A percentile compares a stretch with the other conserved stretches of the same genome.
phyloP scores from a whole-genome alignment of 2,113 vertebrate species.

The Syngnathus scovelli region DNA sequence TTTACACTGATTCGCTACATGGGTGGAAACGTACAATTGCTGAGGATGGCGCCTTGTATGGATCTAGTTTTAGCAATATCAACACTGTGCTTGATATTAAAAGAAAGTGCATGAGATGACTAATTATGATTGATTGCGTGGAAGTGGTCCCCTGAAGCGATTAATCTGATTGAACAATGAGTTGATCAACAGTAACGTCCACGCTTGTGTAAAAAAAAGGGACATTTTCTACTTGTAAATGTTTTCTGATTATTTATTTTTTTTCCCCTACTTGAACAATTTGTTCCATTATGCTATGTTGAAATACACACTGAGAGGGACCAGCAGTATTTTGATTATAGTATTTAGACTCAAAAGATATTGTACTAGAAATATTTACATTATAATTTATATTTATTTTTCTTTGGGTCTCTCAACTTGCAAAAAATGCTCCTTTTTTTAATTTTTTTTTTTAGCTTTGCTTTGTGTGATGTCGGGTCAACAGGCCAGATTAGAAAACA shows the following conservation, averaged over 20 bases:
- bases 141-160: not conserved
- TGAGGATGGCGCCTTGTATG: not conserved
- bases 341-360: too few relatives aligned
- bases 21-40: not conserved
- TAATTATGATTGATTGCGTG: conserved; percentile 3
- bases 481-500: not conserved
- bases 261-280: not conserved
- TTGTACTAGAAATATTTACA: too few relatives aligned
- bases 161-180: conserved; percentile 9
- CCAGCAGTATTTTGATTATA: not conserved
- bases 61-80: not conserved
- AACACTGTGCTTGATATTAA: not conserved
- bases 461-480: not conserved
- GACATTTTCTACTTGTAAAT: not conserved
- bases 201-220: not conserved
- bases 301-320: not conserved
- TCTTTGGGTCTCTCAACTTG: too few relatives aligned
- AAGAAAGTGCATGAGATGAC: not conserved
- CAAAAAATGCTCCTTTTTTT: too few relatives aligned
- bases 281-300: not conserved
- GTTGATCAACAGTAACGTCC: conserved; percentile 7
- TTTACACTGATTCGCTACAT: not conserved
- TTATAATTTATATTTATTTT: too few relatives aligned
- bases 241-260: not conserved
- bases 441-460: too few relatives aligned